A percentile compares a stretch with the other conserved stretches of the same genome.
Conservation (phyloP, 2,113 vertebrate genomes). For the Plecotus auritus region DNA sequence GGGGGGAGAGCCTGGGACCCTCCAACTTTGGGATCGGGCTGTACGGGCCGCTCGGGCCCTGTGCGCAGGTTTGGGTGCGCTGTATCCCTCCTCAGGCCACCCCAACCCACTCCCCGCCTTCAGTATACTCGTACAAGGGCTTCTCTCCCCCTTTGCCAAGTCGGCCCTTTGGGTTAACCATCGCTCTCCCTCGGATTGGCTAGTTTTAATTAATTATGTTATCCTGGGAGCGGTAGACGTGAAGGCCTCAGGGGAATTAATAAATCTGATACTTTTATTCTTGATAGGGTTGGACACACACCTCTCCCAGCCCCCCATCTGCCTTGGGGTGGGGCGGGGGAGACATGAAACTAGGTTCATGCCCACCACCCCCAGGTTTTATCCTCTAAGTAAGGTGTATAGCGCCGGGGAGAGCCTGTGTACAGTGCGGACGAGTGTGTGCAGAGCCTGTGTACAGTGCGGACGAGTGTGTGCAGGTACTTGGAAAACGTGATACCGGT, state of each 20-base stretch:
- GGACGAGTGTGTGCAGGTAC: neutral
- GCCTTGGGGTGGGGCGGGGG: neutral
- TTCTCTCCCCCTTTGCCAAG: neutral
- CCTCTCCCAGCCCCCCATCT: neutral
- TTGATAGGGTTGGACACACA: neutral
- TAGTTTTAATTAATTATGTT: neutral
- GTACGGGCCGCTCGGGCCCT: neutral
- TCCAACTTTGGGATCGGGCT: neutral
- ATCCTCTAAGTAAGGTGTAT: neutral
- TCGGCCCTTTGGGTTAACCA: neutral
- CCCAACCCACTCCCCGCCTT: neutral
- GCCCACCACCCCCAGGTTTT: neutral
- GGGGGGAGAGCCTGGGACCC: neutral
- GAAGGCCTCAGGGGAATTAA: neutral
- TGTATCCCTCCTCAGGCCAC: neutral
- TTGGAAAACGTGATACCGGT: neutral
- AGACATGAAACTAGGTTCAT: neutral
- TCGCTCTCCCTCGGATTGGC: neutral
- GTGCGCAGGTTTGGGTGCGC: neutral
- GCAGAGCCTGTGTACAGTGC: neutral
- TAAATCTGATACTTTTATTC: neutral
- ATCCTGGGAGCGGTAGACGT: neutral
- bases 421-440: neutral
- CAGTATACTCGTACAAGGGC: neutral
- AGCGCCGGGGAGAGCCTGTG: neutral